A percentile compares a stretch with the other conserved stretches of the same genome.
phyloP scores from a whole-genome alignment of 30 jellyfish, hydroid and myxozoan genomes.

The Cassiopea xamachana region DNA sequence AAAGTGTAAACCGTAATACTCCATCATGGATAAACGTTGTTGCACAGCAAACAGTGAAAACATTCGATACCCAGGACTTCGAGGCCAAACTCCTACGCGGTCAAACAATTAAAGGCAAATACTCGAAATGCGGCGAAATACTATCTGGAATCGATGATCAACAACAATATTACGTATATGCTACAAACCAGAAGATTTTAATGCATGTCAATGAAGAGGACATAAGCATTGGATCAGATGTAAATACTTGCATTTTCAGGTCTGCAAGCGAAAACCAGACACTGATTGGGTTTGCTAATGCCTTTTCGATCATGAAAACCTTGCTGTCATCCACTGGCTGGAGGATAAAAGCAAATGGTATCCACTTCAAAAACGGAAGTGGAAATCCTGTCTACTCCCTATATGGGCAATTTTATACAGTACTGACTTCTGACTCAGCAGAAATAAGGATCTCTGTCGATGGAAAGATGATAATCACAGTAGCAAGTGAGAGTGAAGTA shows the following conservation, averaged over 20 bases:
- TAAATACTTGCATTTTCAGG: slow-evolving; percentile 37
- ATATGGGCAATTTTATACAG: slow-evolving; percentile 45
- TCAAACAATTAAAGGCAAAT: not conserved
- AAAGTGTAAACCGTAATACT: slow-evolving; percentile 54
- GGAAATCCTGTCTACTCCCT: not conserved
- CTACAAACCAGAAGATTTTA: slow-evolving; percentile 45
- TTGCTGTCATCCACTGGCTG: slow-evolving; percentile 40
- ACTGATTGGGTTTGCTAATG: slow-evolving; percentile 32
- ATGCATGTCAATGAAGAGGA: slow-evolving; percentile 57
- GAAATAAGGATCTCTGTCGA: not conserved
- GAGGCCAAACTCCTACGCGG: slow-evolving; percentile 43
- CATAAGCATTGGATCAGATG: slow-evolving; percentile 7
- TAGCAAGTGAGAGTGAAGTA: not conserved
- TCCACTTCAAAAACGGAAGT: not conserved
- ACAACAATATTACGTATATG: slow-evolving; percentile 3
- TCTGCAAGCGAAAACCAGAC: slow-evolving; percentile 33
- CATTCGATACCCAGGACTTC: slow-evolving; percentile 38
- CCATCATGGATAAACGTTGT: slow-evolving; percentile 49
- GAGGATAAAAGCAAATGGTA: slow-evolving; percentile 40
- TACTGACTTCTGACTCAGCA: not conserved
- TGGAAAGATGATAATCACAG: slow-evolving; percentile 13
- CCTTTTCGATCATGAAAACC: not conserved
- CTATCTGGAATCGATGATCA: not conserved
- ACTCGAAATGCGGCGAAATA: slow-evolving; percentile 32
- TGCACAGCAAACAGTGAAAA: slow-evolving; percentile 3